Conservation (phyloP, 2,113 vertebrate species). For the Petroica traversi region DNA sequence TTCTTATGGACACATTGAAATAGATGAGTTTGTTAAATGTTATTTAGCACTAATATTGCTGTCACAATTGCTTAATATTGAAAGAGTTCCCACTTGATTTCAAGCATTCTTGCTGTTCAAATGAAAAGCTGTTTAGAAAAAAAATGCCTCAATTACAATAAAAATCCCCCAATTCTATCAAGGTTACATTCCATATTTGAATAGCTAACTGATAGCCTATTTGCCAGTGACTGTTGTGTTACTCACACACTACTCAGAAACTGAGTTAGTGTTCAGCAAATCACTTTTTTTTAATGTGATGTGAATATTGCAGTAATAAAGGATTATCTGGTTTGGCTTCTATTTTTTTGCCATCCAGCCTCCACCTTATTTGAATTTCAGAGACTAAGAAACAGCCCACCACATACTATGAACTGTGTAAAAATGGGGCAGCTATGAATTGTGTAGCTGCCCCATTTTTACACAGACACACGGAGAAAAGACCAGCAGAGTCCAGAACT, state of each 20-base stretch:
- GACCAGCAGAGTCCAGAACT: background rate
- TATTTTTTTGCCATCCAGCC: background rate
- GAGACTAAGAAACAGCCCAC: background rate
- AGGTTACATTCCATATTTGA: background rate
- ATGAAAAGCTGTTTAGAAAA: background rate
- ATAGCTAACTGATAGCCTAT: background rate
- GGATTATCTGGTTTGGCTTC: background rate
- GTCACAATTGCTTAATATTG: background rate
- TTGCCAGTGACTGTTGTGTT: background rate
- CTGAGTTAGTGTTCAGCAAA: background rate
- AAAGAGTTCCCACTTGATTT: background rate
- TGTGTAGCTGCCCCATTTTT: background rate
- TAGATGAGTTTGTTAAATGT: background rate
- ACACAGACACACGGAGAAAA: accelerated
- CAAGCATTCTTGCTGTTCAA: background rate
- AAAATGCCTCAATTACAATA: background rate
- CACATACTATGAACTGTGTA: no score
- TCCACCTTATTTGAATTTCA: background rate
- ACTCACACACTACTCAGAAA: background rate
- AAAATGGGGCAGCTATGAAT: no score
- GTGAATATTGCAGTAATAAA: background rate
- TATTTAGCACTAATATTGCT: background rate
- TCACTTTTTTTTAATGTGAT: background rate
- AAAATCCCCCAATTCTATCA: background rate
- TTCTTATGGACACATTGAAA: background rate